These are phyloP conservation scores for Syrrhaptes paradoxus DNA, from an alignment of 2,113 vertebrate genomes.

Conservation along the genomic window DNA sequence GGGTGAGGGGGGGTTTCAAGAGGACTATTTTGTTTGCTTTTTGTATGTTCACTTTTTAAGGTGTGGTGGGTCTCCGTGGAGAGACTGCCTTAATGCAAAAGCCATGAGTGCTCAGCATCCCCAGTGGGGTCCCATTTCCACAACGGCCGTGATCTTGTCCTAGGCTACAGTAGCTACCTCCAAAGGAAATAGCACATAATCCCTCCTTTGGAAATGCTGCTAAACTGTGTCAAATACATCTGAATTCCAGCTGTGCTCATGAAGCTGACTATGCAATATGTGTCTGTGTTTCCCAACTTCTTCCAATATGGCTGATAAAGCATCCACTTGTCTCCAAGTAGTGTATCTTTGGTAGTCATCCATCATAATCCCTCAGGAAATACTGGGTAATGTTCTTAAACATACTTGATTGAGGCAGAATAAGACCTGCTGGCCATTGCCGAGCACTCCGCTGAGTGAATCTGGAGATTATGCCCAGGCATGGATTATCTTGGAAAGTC, in stretches of 20 bases:
- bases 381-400: neutral
- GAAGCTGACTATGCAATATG: constrained; percentile 37
- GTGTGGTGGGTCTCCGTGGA: neutral
- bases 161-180: constrained; percentile 29
- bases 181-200: constrained; percentile 48
- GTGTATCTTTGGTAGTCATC: neutral
- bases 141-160: neutral
- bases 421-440: neutral
- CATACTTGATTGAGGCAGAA: neutral
- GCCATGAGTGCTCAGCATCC: constrained; percentile 32
- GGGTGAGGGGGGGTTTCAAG: neutral
- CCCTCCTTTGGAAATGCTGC: constrained; percentile 14
- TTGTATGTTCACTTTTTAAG: constrained; percentile 21
- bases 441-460: neutral
- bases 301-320: neutral
- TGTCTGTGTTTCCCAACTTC: neutral
- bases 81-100: constrained; percentile 32
- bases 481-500: neutral
- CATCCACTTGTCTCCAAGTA: neutral
- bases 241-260: constrained; percentile 51
- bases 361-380: neutral
- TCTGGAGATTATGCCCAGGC: neutral
- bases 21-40: constrained; percentile 27
- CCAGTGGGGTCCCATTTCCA: neutral
- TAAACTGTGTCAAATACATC: constrained; percentile 21